Evolutionary conservation across 2,797 vertebrate species (phyloP).

Genomic region (Myotis pilosus): DNA sequence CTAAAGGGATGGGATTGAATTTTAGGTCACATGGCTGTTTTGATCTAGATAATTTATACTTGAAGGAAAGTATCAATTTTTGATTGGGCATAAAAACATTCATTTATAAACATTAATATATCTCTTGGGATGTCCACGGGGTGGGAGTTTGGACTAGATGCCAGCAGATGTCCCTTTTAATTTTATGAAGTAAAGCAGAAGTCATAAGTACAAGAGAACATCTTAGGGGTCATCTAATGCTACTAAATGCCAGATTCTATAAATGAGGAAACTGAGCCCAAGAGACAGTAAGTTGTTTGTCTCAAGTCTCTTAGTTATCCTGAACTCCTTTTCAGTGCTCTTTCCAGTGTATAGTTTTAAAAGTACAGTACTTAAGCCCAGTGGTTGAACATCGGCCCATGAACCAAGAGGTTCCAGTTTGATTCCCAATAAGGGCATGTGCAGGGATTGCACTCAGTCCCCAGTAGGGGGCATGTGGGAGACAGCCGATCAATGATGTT

Average conservation of each 20-base stretch:
- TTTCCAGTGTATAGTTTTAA: neutral
- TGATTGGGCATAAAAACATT: neutral
- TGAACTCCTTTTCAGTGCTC: neutral
- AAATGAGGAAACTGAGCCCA: neutral
- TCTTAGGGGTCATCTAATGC: neutral
- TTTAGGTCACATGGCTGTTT: neutral
- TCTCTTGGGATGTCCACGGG: neutral
- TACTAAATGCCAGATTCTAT: neutral
- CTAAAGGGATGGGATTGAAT: neutral
- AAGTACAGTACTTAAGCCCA: neutral
- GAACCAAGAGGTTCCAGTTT: too few species aligned
- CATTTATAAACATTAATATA: neutral
- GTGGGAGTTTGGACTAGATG: neutral
- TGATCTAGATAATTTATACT: neutral
- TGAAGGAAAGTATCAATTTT: neutral
- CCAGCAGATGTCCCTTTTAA: neutral
- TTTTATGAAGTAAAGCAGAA: constrained; percentile 1
- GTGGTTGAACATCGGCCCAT: too few species aligned
- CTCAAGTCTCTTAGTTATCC: neutral
- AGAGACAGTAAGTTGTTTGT: neutral
- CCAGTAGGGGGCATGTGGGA: too few species aligned
- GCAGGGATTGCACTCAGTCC: too few species aligned
- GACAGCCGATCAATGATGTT: too few species aligned
- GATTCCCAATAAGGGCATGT: too few species aligned
- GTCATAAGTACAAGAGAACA: neutral